These are phyloP conservation scores for Bothrops jararaca DNA, from an alignment of 2,113 vertebrate species.

Conservation along the genomic window DNA sequence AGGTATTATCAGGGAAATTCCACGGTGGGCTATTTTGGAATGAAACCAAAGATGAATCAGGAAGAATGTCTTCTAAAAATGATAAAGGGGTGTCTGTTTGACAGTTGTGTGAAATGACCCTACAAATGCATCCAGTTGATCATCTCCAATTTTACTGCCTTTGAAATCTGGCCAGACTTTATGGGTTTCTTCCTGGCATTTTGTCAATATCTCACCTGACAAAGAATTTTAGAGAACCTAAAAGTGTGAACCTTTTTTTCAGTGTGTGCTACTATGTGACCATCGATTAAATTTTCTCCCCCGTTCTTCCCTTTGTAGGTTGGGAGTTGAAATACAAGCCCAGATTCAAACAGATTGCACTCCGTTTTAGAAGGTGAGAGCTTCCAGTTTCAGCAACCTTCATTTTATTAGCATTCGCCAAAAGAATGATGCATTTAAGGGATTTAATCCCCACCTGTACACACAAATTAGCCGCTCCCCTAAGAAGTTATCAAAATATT, in stretches of 20 bases:
- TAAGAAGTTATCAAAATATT: constrained; percentile 61
- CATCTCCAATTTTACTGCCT: neutral
- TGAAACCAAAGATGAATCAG: neutral
- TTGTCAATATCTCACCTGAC: neutral
- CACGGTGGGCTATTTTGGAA: neutral
- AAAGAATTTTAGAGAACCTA: neutral
- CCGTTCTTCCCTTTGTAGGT: neutral
- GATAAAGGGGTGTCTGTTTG: neutral
- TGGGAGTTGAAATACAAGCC: neutral
- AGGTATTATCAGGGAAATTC: neutral
- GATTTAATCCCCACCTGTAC: constrained; percentile 26
- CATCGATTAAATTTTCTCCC: neutral
- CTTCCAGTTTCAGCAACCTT: neutral
- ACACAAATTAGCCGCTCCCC: constrained; percentile 39
- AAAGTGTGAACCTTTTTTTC: neutral
- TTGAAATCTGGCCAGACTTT: neutral
- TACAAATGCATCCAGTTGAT: neutral
- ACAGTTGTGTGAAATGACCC: neutral
- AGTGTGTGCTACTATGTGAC: too few species aligned
- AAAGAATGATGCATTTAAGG: neutral
- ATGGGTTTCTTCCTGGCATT: neutral
- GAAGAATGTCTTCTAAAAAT: neutral
- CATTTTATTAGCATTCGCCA: neutral
- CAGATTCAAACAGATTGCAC: neutral
- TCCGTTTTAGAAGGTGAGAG: neutral